These are phyloP conservation scores for Oncorhynchus clarkii DNA, from an alignment of 2,113 vertebrate genomes.

Conservation along the genomic window DNA sequence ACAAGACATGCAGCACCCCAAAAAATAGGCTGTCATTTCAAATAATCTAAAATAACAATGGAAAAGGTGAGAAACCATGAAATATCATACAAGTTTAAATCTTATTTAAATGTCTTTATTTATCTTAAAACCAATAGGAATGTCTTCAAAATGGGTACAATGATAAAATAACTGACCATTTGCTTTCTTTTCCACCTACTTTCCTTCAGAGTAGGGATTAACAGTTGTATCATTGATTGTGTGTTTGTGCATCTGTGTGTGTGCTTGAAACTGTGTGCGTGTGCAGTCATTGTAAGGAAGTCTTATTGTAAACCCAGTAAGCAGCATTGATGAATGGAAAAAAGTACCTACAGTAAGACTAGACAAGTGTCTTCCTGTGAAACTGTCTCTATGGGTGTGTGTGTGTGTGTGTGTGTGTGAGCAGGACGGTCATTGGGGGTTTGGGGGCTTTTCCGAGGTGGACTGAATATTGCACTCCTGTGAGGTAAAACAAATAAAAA, in stretches of 20 bases:
- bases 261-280: not conserved
- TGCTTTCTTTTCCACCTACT: constrained; percentile 58
- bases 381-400: constrained; percentile 14
- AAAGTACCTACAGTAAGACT: constrained; percentile 63
- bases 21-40: too few species aligned
- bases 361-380: constrained; percentile 38
- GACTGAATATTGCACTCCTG: constrained; percentile 78
- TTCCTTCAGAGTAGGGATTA: constrained; percentile 58
- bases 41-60: too few species aligned
- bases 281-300: constrained; percentile 32
- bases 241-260: constrained; percentile 50
- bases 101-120: constrained; percentile 73
- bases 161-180: constrained; percentile 67
- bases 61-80: constrained; percentile 3
- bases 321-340: constrained; percentile 46
- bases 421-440: constrained; percentile 57
- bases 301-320: constrained; percentile 55
- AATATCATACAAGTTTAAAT: constrained; percentile 37
- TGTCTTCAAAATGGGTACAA: constrained; percentile 76
- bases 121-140: constrained; percentile 79
- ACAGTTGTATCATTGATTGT: constrained; percentile 58
- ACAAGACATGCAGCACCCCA: too few species aligned
- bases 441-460: constrained; percentile 65
- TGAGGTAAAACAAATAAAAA: constrained; percentile 45
- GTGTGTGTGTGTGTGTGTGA: constrained; percentile 16